Conservation (phyloP, 2,113 vertebrate species). For the Plectropomus leopardus region DNA sequence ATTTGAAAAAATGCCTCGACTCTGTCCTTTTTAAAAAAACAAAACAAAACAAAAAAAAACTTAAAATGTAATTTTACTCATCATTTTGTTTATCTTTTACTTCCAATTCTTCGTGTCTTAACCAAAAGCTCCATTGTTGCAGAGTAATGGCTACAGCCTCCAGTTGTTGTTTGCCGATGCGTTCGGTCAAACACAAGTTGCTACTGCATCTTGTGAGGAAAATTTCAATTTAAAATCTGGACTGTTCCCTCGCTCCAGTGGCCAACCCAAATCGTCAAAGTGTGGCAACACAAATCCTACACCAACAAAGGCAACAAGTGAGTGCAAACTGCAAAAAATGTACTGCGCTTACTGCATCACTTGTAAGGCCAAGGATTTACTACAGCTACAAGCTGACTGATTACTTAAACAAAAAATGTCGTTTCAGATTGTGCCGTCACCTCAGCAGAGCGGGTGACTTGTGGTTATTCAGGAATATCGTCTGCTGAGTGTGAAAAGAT, state of each 20-base stretch:
- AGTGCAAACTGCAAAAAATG: too few relatives aligned
- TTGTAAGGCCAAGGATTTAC: neutral
- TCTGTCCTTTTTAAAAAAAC: neutral
- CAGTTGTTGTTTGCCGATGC: constrained; percentile 54
- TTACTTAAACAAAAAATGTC: neutral
- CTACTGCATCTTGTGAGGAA: constrained; percentile 51
- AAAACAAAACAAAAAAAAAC: too few relatives aligned
- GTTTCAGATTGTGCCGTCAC: constrained; percentile 72
- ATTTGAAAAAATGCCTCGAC: neutral
- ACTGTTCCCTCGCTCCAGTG: neutral
- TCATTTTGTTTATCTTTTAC: neutral
- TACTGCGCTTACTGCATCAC: neutral
- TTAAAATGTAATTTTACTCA: neutral
- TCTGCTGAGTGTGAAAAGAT: constrained; percentile 40
- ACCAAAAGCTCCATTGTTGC: neutral
- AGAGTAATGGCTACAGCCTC: constrained; percentile 64
- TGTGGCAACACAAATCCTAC: neutral
- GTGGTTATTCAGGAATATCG: constrained; percentile 39
- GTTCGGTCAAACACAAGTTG: constrained; percentile 17
- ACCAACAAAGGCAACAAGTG: neutral
- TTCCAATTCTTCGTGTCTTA: neutral
- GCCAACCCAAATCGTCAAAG: neutral
- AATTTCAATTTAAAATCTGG: neutral
- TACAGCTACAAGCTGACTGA: too few relatives aligned
- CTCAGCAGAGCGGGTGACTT: constrained; percentile 50